A percentile compares a stretch with the other conserved stretches of the same genome.
Evolutionary conservation across 2,888 invertebrate species (phyloP).

Genomic region (Gymnoscelis rufifasciata): DNA sequence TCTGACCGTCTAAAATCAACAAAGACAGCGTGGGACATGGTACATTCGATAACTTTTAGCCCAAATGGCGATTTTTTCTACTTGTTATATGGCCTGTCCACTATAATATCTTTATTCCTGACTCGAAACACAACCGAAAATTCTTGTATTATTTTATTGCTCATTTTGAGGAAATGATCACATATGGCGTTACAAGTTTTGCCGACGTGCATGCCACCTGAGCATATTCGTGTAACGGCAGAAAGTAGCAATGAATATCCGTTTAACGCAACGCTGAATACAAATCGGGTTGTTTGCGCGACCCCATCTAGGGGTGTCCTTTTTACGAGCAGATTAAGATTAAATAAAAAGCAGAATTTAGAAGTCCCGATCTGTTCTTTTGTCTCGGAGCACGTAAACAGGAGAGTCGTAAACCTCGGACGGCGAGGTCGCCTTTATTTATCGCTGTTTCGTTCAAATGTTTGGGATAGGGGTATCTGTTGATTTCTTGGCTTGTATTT

Average conservation of each 20-base stretch:
- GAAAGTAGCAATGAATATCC: too few species aligned
- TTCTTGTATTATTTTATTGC: neutral
- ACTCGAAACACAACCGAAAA: too few species aligned
- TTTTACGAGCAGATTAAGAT: slow-evolving; percentile 49
- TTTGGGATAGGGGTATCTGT: slow-evolving; percentile 14
- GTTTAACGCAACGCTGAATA: too few species aligned
- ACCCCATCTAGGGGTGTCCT: slow-evolving; percentile 24
- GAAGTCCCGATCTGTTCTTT: slow-evolving; percentile 24
- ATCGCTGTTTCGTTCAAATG: slow-evolving; percentile 13
- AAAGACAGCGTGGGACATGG: too few species aligned
- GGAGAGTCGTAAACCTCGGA: slow-evolving; percentile 20
- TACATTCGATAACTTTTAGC: too few species aligned
- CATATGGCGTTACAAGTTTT: neutral
- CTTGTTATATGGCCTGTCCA: too few species aligned
- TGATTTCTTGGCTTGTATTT: slow-evolving; percentile 14
- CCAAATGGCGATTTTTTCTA: too few species aligned
- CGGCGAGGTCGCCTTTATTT: slow-evolving; percentile 11
- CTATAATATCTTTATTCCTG: too few species aligned
- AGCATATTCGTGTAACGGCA: too few species aligned
- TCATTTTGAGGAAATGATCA: neutral
- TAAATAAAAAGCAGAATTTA: slow-evolving; percentile 40
- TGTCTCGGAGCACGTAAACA: slow-evolving; percentile 29
- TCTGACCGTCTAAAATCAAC: too few species aligned
- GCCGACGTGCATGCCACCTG: too few species aligned
- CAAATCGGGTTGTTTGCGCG: slow-evolving; percentile 10